Evolutionary conservation across 2,888 invertebrate species (phyloP).

Genomic region (Eilema griseolum): DNA sequence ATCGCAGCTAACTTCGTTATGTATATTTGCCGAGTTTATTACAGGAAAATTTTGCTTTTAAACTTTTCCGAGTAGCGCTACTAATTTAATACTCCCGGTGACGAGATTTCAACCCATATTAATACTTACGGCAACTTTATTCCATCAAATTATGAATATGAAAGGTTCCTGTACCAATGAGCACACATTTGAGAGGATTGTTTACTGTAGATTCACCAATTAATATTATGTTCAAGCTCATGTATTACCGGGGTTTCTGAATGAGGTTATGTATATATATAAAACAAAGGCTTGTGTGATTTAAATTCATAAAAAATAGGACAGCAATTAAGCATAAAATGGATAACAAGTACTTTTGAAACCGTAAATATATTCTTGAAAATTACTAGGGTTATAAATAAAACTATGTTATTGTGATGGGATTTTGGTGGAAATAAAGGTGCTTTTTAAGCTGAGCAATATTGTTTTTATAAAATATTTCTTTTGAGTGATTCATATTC

Average conservation of each 20-base stretch:
- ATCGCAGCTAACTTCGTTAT: slow-evolving; percentile 15
- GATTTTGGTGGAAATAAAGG: no score
- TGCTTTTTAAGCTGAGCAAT: not conserved
- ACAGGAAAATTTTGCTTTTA: slow-evolving; percentile 35
- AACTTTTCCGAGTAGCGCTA: slow-evolving; percentile 40
- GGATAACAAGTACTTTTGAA: no score
- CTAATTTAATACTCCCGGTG: slow-evolving; percentile 46
- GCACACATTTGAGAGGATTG: slow-evolving; percentile 22
- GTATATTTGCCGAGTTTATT: slow-evolving; percentile 21
- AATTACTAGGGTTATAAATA: no score
- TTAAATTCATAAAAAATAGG: no score
- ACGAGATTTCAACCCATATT: slow-evolving; percentile 38
- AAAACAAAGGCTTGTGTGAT: not conserved
- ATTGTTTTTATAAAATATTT: not conserved
- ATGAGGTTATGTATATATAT: not conserved
- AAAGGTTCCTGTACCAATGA: slow-evolving; percentile 16
- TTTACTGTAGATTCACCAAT: slow-evolving; percentile 19
- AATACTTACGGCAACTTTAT: slow-evolving; percentile 31
- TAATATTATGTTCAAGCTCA: slow-evolving; percentile 26
- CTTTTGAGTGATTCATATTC: no score
- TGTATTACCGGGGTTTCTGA: not conserved
- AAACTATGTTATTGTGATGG: no score
- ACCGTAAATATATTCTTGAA: no score
- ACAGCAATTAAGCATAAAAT: no score
- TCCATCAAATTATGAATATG: slow-evolving; percentile 18